Percentiles rank a stretch among this genome's conserved stretches.
Evolutionary conservation across 1,140 invertebrate species (phyloP).

Genomic region (Laupala kohalensis): DNA sequence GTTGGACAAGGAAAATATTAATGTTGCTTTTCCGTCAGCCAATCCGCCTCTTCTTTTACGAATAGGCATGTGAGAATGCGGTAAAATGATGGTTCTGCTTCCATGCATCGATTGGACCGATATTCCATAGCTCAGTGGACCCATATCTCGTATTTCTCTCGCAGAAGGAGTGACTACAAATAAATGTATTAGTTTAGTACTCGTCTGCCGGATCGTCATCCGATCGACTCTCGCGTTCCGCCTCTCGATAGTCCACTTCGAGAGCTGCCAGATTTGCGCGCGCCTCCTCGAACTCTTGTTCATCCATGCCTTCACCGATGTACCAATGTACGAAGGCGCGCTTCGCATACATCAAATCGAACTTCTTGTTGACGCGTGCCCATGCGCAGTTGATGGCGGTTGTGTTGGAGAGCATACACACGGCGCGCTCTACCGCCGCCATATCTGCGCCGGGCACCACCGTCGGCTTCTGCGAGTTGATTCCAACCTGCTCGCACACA

Average conservation of each 20-base stretch:
- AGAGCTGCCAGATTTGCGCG: constrained; percentile 54
- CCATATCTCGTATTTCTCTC: too few species aligned
- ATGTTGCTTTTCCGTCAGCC: too few species aligned
- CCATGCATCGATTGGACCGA: too few species aligned
- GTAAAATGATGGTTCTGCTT: too few species aligned
- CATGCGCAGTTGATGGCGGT: constrained; percentile 62
- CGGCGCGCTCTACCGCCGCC: constrained; percentile 45
- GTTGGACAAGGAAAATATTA: too few species aligned
- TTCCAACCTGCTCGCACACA: background rate
- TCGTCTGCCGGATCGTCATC: background rate
- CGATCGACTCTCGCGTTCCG: constrained; percentile 21
- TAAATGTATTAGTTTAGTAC: too few species aligned
- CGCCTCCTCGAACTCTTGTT: constrained; percentile 55
- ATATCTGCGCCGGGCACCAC: constrained; percentile 26
- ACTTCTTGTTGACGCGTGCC: constrained; percentile 52
- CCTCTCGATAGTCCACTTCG: constrained; percentile 50
- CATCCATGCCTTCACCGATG: constrained; percentile 68
- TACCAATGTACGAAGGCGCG: constrained; percentile 66
- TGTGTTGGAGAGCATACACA: constrained; percentile 61
- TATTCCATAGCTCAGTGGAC: too few species aligned
- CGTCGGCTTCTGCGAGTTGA: background rate
- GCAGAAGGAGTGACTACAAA: too few species aligned
- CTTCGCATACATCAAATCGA: constrained; percentile 58
- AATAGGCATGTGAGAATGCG: too few species aligned
- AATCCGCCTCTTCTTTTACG: too few species aligned